Conservation (phyloP, 2,888 invertebrate species). For the Pheosia gnoma region DNA sequence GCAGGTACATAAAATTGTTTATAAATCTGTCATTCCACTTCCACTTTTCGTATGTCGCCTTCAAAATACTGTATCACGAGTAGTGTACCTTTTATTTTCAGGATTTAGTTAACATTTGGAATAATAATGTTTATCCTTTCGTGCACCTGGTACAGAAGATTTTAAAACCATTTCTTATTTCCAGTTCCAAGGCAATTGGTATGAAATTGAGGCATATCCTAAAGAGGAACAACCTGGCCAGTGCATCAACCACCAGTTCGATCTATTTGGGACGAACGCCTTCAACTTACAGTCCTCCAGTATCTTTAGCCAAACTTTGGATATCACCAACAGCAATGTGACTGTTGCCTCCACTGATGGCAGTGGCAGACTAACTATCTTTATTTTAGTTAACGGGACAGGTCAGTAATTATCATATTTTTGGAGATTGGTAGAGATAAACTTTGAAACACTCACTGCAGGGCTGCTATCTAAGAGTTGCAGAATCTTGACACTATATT, state of each 20-base stretch:
- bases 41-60: too few relatives aligned
- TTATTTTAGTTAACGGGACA: conserved; percentile 10
- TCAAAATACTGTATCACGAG: too few relatives aligned
- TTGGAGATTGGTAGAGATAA: too few relatives aligned
- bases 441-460: too few relatives aligned
- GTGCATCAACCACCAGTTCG: conserved; percentile 58
- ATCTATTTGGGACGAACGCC: conserved; percentile 19
- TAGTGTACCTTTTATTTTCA: too few relatives aligned
- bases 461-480: too few relatives aligned
- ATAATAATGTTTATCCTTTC: too few relatives aligned
- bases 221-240: conserved; percentile 55
- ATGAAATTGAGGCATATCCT: conserved; percentile 60
- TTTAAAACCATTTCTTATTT: neutral
- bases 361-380: conserved; percentile 54
- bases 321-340: conserved; percentile 37
- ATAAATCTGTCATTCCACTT: too few relatives aligned
- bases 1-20: conserved; percentile 35
- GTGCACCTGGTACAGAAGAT: too few relatives aligned
- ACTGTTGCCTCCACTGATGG: conserved; percentile 41
- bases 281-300: conserved; percentile 48
- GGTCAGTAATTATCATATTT: neutral
- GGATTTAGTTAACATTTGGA: too few relatives aligned
- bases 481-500: too few relatives aligned
- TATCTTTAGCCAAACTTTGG: conserved; percentile 44
- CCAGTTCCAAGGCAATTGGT: conserved; percentile 58